Percentiles rank a stretch among this genome's conserved stretches.
These are phyloP conservation scores for Eupelmus urozonus DNA, from an alignment of 2,888 invertebrate genomes.

Conservation along the genomic window DNA sequence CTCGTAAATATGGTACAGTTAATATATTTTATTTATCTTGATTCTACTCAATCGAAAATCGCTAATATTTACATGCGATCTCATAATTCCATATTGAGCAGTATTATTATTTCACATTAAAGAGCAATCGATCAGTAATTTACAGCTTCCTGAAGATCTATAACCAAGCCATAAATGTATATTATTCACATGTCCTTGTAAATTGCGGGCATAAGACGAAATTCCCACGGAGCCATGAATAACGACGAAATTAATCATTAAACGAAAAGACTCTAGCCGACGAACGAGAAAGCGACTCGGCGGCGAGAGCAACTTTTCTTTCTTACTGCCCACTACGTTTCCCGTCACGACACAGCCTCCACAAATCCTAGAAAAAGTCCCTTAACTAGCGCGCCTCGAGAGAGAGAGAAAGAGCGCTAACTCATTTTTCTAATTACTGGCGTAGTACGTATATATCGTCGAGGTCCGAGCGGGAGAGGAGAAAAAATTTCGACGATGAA, in stretches of 20 bases:
- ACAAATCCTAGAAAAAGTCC: constrained; percentile 57
- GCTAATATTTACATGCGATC: too few relatives aligned
- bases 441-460: constrained; percentile 58
- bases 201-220: background rate
- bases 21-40: too few relatives aligned
- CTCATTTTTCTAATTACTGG: constrained; percentile 76
- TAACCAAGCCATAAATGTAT: constrained; percentile 25
- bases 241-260: constrained; percentile 49
- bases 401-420: constrained; percentile 63
- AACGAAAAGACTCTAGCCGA: constrained; percentile 24
- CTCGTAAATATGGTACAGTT: too few relatives aligned
- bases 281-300: constrained; percentile 16
- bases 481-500: constrained; percentile 67
- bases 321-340: background rate
- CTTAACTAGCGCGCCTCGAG: constrained; percentile 68
- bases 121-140: constrained; percentile 10
- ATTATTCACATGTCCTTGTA: constrained; percentile 28
- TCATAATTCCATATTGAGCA: too few relatives aligned
- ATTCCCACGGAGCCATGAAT: constrained; percentile 22
- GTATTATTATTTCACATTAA: background rate
- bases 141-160: constrained; percentile 14
- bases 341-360: constrained; percentile 47
- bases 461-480: constrained; percentile 63
- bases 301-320: constrained; percentile 16
- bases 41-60: too few relatives aligned